Conservation (phyloP, 2,888 invertebrate genomes). For the Elysia crispata region DNA sequence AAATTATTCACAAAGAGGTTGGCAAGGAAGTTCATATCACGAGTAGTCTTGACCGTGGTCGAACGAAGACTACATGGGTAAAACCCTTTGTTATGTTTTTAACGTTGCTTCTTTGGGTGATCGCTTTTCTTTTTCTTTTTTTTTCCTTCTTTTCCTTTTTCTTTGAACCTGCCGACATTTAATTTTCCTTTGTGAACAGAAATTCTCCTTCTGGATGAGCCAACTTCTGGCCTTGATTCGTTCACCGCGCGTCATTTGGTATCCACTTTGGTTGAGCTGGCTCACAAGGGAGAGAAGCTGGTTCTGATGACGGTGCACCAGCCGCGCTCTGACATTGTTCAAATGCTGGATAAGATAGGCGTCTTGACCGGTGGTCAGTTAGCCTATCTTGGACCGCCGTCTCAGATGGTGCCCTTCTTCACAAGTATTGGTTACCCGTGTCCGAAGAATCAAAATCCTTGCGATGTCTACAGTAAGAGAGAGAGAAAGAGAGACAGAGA, state of each 20-base stretch:
- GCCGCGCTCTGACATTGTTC: slow-evolving; percentile 67
- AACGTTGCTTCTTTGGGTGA: too few relatives aligned
- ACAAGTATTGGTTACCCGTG: slow-evolving; percentile 96
- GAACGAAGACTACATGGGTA: too few relatives aligned
- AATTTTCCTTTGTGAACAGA: slow-evolving; percentile 86
- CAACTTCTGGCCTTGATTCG: slow-evolving; percentile 91
- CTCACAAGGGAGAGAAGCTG: slow-evolving; percentile 61
- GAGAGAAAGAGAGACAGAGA: too few relatives aligned
- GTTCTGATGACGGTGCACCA: slow-evolving; percentile 79
- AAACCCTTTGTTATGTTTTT: too few relatives aligned
- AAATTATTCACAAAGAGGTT: too few relatives aligned
- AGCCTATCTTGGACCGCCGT: slow-evolving; percentile 82
- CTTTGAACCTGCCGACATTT: too few relatives aligned
- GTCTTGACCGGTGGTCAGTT: slow-evolving; percentile 81
- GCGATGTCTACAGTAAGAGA: slow-evolving; percentile 88
- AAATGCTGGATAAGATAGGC: slow-evolving; percentile 66
- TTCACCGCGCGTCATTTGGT: slow-evolving; percentile 87
- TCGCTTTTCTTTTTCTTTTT: too few relatives aligned
- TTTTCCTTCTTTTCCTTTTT: too few relatives aligned
- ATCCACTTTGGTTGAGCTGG: slow-evolving; percentile 61
- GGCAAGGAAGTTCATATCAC: too few relatives aligned
- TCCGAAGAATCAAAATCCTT: slow-evolving; percentile 95
- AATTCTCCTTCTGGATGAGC: slow-evolving; percentile 92
- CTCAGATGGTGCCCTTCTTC: slow-evolving; percentile 95
- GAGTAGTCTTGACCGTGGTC: too few relatives aligned